A percentile compares a stretch with the other conserved stretches of the same genome.
Evolutionary conservation across 2,888 invertebrate species (phyloP).

Genomic region (Operophtera brumata): DNA sequence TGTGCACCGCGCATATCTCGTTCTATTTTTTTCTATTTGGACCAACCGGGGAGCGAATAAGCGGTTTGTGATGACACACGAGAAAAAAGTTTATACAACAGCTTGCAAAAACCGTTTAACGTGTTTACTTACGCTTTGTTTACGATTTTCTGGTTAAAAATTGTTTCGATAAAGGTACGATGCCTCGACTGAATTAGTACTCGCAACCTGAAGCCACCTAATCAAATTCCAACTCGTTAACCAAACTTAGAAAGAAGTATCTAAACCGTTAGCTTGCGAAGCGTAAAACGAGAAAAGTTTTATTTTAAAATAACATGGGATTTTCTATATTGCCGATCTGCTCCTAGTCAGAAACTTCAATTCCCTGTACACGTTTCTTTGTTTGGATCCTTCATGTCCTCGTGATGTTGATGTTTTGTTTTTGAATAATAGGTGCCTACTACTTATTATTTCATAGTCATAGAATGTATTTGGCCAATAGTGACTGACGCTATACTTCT

Average conservation of each 20-base stretch:
- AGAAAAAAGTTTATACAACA: slow-evolving; percentile 21
- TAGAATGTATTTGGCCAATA: background rate
- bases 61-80: slow-evolving; percentile 29
- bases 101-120: slow-evolving; percentile 15
- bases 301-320: slow-evolving; percentile 29
- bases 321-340: slow-evolving; percentile 24
- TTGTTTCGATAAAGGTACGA: background rate
- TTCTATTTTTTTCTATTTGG: slow-evolving; percentile 52
- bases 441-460: background rate
- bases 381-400: slow-evolving; percentile 1
- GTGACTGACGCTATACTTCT: no score
- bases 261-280: slow-evolving; percentile 28
- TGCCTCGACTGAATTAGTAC: slow-evolving; percentile 5
- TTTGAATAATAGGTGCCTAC: background rate
- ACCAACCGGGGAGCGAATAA: slow-evolving; percentile 46
- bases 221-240: slow-evolving; percentile 33
- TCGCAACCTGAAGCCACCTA: slow-evolving; percentile 22
- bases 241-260: slow-evolving; percentile 26
- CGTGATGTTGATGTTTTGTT: background rate
- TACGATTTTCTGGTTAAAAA: slow-evolving; percentile 11
- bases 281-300: slow-evolving; percentile 33
- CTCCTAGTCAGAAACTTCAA: slow-evolving; percentile 16
- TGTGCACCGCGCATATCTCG: slow-evolving; percentile 42
- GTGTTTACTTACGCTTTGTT: slow-evolving; percentile 11
- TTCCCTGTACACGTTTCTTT: slow-evolving; percentile 14